These are phyloP conservation scores for Frankliniella intonsa DNA, from an alignment of 2,888 invertebrate genomes.

Conservation along the genomic window DNA sequence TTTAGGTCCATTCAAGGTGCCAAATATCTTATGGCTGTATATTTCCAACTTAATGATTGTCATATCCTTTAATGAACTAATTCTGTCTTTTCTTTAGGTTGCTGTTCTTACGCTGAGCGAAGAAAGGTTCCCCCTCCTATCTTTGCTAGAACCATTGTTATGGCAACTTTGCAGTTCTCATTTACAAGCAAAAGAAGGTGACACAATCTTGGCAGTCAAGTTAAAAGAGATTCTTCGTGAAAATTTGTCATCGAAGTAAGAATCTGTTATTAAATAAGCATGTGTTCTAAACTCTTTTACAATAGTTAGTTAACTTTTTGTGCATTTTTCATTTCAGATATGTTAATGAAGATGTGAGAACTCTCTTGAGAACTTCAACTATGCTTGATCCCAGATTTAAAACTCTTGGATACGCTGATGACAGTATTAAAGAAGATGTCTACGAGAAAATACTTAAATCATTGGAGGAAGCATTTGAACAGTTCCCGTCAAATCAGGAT, in stretches of 20 bases:
- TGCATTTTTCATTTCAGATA: constrained; percentile 43
- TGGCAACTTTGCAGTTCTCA: constrained; percentile 50
- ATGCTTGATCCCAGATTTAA: constrained; percentile 52
- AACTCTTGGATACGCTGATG: constrained; percentile 48
- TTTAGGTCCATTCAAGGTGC: constrained; percentile 48
- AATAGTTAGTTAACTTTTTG: background rate
- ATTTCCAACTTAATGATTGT: background rate
- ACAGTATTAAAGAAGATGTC: constrained; percentile 47
- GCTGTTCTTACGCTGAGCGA: constrained; percentile 51
- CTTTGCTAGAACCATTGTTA: constrained; percentile 50
- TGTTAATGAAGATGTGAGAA: constrained; percentile 44
- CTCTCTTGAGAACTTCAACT: constrained; percentile 48
- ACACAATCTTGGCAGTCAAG: constrained; percentile 44
- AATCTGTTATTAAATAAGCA: background rate
- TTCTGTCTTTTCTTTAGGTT: constrained; percentile 41
- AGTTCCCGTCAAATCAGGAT: background rate
- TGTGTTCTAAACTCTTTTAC: constrained; percentile 9
- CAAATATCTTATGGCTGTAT: background rate
- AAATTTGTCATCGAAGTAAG: constrained; percentile 42
- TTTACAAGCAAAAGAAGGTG: constrained; percentile 46
- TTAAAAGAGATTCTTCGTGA: constrained; percentile 47
- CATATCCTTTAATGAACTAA: background rate
- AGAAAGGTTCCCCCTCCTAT: constrained; percentile 50
- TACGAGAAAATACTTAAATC: constrained; percentile 36
- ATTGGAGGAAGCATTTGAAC: background rate